Percentiles rank a stretch among this genome's conserved stretches.
phyloP scores from a whole-genome alignment of 1,140 invertebrate genomes.

The Zaprionus vittiger region DNA sequence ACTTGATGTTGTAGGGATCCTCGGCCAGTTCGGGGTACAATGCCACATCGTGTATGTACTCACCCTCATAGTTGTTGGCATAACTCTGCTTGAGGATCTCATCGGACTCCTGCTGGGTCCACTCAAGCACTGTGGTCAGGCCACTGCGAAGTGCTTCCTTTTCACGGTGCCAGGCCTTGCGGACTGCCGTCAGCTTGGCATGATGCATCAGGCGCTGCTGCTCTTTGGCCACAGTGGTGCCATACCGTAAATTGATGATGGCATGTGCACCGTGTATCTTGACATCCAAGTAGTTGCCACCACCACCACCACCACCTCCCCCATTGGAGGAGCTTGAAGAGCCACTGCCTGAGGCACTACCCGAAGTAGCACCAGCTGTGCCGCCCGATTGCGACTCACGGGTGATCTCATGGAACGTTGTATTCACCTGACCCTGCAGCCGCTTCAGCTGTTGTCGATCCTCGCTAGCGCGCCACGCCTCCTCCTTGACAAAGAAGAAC shows the following conservation, averaged over 20 bases:
- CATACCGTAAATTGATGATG: conserved; percentile 94
- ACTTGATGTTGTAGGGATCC: conserved; percentile 97
- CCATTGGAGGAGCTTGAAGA: neutral
- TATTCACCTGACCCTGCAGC: conserved; percentile 95
- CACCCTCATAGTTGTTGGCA: conserved; percentile 93
- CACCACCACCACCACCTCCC: neutral
- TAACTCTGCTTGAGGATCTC: conserved; percentile 93
- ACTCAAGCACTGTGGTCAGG: conserved; percentile 89
- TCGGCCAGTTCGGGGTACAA: conserved; percentile 96
- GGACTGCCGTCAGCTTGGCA: conserved; percentile 92
- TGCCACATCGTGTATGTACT: conserved; percentile 95
- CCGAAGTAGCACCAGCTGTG: neutral
- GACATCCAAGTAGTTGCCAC: conserved; percentile 90
- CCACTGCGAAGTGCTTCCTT: conserved; percentile 92
- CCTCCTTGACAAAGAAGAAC: conserved; percentile 97
- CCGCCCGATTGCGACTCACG: conserved; percentile 86
- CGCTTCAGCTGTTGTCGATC: conserved; percentile 95
- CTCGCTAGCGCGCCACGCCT: conserved; percentile 93
- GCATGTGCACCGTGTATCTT: conserved; percentile 94
- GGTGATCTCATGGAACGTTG: conserved; percentile 93
- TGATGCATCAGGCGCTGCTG: conserved; percentile 94
- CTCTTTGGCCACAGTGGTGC: conserved; percentile 94
- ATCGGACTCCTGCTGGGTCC: conserved; percentile 92
- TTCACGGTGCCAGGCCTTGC: conserved; percentile 96
- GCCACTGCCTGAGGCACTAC: neutral